phyloP scores from a whole-genome alignment of 2,797 vertebrate genomes.

The Varecia variegata region DNA sequence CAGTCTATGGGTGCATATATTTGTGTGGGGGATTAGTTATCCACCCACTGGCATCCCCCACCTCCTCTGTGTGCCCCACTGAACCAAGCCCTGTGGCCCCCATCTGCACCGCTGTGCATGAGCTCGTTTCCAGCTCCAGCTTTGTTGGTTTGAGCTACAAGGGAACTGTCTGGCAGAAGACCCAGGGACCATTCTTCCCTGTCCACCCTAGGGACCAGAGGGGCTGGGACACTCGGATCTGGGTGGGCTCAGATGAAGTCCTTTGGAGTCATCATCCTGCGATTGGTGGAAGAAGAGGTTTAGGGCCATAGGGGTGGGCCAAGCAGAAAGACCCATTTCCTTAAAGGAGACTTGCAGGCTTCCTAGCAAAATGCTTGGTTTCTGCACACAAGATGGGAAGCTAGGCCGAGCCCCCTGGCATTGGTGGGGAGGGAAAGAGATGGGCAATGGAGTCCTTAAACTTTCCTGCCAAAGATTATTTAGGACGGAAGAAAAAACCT shows the following conservation, averaged over 20 bases:
- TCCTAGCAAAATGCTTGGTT: neutral
- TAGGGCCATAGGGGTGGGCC: neutral
- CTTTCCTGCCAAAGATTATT: conserved; percentile 53
- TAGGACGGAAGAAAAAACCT: conserved; percentile 41
- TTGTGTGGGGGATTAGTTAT: neutral
- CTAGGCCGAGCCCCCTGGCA: neutral
- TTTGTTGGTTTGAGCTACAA: neutral
- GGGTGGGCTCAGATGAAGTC: neutral
- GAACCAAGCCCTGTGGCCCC: fast-evolving
- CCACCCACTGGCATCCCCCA: neutral
- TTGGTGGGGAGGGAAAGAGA: neutral
- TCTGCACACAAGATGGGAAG: neutral
- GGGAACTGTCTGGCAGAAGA: neutral
- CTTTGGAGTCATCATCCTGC: neutral
- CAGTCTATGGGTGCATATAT: neutral
- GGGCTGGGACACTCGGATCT: neutral
- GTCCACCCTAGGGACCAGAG: neutral
- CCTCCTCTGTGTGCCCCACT: neutral
- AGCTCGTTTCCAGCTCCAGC: neutral
- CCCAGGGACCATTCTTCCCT: neutral
- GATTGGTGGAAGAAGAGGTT: neutral
- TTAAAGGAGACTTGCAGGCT: neutral
- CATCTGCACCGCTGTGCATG: neutral
- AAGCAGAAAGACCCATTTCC: neutral
- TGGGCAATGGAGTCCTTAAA: neutral